These are phyloP conservation scores for Gambelia wislizenii DNA, from an alignment of 2,797 vertebrate species.

Conservation along the genomic window DNA sequence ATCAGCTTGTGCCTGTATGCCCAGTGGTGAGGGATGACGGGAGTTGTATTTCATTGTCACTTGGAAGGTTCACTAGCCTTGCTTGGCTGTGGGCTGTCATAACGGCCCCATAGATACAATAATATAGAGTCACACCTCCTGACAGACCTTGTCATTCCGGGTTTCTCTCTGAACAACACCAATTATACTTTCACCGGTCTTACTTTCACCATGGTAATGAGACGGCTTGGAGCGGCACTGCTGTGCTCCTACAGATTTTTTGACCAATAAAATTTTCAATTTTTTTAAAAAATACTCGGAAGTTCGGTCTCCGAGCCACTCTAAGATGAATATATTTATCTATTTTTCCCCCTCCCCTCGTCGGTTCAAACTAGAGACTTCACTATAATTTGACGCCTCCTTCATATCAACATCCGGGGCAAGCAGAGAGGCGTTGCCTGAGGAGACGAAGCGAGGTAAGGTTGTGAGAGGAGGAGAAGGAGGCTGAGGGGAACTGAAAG, in stretches of 20 bases:
- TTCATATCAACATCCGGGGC: constrained; percentile 16
- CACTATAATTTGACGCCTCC: background rate
- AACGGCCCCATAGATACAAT: background rate
- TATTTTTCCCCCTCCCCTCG: background rate
- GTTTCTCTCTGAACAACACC: no score
- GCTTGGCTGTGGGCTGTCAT: no score
- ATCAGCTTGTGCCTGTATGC: background rate
- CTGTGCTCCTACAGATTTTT: background rate
- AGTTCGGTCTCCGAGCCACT: background rate
- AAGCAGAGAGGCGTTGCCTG: background rate
- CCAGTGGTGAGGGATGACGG: background rate
- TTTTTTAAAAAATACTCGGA: background rate
- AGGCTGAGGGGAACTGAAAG: fast-evolving
- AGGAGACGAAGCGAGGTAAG: background rate
- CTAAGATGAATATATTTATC: fast-evolving
- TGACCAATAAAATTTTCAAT: background rate
- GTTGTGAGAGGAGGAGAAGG: fast-evolving
- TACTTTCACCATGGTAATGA: background rate
- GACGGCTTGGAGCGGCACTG: background rate
- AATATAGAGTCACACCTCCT: background rate
- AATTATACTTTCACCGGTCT: no score
- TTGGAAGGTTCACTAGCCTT: background rate
- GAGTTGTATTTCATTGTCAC: background rate
- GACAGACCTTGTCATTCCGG: fast-evolving
- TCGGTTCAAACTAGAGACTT: background rate